Percentiles rank a stretch among this genome's conserved stretches.
phyloP scores from a whole-genome alignment of 2,113 vertebrate species.

The Rhynchomys soricoides region DNA sequence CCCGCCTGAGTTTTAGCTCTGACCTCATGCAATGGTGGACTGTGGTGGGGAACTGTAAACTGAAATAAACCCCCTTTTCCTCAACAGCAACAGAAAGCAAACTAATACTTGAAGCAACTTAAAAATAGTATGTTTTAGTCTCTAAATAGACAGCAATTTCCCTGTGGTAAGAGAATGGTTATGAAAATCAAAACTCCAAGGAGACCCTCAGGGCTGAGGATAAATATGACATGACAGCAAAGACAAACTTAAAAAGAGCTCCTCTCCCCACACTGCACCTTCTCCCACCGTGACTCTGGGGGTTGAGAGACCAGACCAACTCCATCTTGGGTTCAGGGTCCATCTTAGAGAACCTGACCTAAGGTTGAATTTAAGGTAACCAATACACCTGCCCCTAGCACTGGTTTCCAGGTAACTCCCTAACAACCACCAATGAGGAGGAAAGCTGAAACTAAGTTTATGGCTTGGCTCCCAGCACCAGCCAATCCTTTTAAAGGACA shows the following conservation, averaged over 20 bases:
- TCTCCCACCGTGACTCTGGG: background rate
- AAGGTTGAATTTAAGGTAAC: no score
- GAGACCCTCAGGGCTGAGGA: background rate
- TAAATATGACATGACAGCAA: background rate
- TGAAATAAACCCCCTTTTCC: background rate
- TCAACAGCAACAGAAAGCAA: background rate
- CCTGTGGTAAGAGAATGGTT: background rate
- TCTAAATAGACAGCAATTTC: background rate
- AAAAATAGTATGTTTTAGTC: background rate
- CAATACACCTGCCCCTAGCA: no score
- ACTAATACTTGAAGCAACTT: background rate
- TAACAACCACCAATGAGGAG: no score
- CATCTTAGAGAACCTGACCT: no score
- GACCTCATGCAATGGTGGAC: background rate
- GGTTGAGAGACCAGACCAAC: no score
- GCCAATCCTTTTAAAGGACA: no score
- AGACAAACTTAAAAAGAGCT: background rate
- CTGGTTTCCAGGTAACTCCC: no score
- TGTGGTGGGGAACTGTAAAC: background rate
- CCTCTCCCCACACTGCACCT: background rate
- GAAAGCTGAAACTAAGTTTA: no score
- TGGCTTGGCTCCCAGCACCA: no score
- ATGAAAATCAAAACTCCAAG: background rate
- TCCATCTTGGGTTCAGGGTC: no score
- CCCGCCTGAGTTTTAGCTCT: background rate